Conservation (phyloP, 2,888 invertebrate species). For the Drosophila stalkeri region DNA sequence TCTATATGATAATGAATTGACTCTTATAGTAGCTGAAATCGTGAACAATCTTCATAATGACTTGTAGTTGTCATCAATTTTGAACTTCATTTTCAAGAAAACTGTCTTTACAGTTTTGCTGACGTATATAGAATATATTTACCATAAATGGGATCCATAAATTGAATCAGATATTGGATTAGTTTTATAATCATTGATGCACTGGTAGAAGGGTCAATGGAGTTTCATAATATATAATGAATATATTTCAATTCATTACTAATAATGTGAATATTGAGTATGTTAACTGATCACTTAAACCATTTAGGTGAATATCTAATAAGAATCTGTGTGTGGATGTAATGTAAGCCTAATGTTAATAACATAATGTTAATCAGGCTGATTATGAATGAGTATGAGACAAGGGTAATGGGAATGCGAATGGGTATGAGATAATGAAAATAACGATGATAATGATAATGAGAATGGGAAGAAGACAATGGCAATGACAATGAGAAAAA, state of each 20-base stretch:
- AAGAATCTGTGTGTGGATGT: neutral
- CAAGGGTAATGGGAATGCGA: neutral
- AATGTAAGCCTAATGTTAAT: neutral
- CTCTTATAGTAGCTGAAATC: constrained; percentile 16
- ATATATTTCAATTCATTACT: neutral
- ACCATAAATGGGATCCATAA: constrained; percentile 1
- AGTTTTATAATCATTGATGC: neutral
- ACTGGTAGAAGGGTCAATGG: neutral
- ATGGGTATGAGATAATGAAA: neutral
- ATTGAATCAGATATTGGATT: neutral
- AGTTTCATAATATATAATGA: neutral
- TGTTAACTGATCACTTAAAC: neutral
- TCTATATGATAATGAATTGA: constrained; percentile 23
- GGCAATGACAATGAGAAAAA: neutral
- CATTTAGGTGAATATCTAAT: neutral
- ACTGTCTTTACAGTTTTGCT: neutral
- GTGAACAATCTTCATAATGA: constrained; percentile 20
- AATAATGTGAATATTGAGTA: neutral
- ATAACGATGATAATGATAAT: neutral
- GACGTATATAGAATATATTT: neutral
- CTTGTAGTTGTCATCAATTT: constrained; percentile 22
- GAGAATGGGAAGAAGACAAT: neutral
- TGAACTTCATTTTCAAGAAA: neutral
- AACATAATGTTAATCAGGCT: neutral
- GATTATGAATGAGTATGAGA: neutral